These are phyloP conservation scores for Odontesthes bonariensis DNA, from an alignment of 2,113 vertebrate genomes.

Conservation along the genomic window DNA sequence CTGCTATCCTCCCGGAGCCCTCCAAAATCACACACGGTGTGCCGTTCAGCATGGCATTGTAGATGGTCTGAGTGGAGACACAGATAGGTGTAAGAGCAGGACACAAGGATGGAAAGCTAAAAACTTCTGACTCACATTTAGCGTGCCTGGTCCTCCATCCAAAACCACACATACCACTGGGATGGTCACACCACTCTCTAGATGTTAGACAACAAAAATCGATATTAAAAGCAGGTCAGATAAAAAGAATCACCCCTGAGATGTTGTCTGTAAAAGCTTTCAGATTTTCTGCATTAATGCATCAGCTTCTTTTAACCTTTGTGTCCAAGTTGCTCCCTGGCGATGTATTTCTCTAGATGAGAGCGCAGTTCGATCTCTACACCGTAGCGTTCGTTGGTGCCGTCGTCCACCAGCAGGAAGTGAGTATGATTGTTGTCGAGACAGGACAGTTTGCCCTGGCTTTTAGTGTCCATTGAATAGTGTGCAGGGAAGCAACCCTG, in stretches of 20 bases:
- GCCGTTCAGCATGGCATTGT: conserved; percentile 88
- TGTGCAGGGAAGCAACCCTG: conserved; percentile 90
- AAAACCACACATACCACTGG: conserved; percentile 94
- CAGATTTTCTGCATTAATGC: neutral
- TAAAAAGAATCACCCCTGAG: conserved; percentile 17
- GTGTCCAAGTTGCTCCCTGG: conserved; percentile 82
- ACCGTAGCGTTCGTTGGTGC: conserved; percentile 89
- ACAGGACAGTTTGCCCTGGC: conserved; percentile 88
- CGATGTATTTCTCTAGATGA: conserved; percentile 91
- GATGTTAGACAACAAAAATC: conserved; percentile 28
- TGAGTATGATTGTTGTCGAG: conserved; percentile 96
- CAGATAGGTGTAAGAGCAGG: neutral
- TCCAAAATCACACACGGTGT: conserved; percentile 94
- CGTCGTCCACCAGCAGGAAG: conserved; percentile 95
- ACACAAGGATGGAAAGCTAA: neutral
- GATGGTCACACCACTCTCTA: conserved; percentile 86
- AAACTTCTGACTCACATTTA: conserved; percentile 86
- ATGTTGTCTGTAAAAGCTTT: neutral
- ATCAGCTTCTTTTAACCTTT: conserved; percentile 60
- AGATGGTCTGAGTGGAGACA: conserved; percentile 87
- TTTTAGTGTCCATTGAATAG: conserved; percentile 87
- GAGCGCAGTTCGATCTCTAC: conserved; percentile 89
- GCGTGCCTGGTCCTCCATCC: conserved; percentile 94
- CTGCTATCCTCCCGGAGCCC: conserved; percentile 93
- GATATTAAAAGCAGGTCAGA: conserved; percentile 6